phyloP scores from a whole-genome alignment of 1,140 invertebrate genomes.

The Caerostris extrusa region DNA sequence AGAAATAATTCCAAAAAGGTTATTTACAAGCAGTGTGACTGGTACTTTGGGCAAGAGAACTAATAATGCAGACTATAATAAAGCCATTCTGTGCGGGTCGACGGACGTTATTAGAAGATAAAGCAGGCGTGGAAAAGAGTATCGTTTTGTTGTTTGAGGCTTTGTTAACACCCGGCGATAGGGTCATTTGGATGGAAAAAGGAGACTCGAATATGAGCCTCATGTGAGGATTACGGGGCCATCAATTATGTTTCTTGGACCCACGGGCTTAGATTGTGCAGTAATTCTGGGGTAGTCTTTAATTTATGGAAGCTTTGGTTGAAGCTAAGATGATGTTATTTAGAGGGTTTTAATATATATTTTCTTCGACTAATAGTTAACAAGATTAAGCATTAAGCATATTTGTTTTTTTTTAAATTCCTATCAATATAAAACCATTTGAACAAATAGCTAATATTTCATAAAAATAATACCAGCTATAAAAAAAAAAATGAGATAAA shows the following conservation, averaged over 20 bases:
- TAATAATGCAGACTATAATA: conserved; percentile 50
- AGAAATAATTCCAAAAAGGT: conserved; percentile 20
- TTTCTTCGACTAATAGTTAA: too few relatives aligned
- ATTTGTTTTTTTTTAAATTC: too few relatives aligned
- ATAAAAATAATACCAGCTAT: too few relatives aligned
- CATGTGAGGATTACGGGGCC: conserved; percentile 13
- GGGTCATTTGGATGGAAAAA: conserved; percentile 26
- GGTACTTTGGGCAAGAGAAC: not conserved
- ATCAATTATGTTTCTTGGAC: conserved; percentile 56
- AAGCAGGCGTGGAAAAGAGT: not conserved
- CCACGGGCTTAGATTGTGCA: conserved; percentile 28
- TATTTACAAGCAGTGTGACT: conserved; percentile 5
- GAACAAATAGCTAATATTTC: too few relatives aligned
- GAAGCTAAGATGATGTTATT: too few relatives aligned
- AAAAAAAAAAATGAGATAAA: too few relatives aligned
- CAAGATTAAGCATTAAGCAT: too few relatives aligned
- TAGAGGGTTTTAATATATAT: too few relatives aligned
- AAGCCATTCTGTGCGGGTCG: conserved; percentile 4
- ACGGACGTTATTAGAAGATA: conserved; percentile 20
- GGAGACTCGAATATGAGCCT: conserved; percentile 52
- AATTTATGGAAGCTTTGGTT: not conserved
- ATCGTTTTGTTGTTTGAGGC: conserved; percentile 54
- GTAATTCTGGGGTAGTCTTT: conserved; percentile 40
- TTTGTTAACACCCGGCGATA: conserved; percentile 43
- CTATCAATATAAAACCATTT: too few relatives aligned